Evolutionary conservation across 2,113 vertebrate genomes (phyloP), one percentile per base, ranked within the genome.

Genomic region (Arenaria interpres): DNA sequence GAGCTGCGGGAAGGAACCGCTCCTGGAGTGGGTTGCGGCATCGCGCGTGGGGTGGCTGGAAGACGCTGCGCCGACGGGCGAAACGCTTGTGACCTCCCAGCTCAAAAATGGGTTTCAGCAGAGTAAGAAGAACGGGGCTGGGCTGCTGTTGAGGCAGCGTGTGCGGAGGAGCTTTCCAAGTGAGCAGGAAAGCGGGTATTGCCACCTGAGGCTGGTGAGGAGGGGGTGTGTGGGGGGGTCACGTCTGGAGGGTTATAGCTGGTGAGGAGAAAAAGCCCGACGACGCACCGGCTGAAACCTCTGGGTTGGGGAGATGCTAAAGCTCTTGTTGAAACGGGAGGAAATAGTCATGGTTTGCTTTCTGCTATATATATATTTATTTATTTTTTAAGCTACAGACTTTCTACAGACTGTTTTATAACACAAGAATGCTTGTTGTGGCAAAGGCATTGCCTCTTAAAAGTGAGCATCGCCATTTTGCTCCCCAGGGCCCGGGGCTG

Each of bases 151-250:
- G 28, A 56, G 32, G 43, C 43, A 64, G 30, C 8, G 10, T 51
- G 23, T 30, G 21, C 8, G 7, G 21, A 50, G 22, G 16, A 41
- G 6, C 23, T 13, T 48, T 4, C 7, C 10, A 5, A 56, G 12
- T 7, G 51, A 3, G 3, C 4, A 4, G 53, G 18, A 32, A 20
- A 73, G 41, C 12, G 3, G 1, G 0, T 8, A 3, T 10, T 75
- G 25, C 13, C 14, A 12, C 32, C 16, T 0, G 3, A 5, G 56
- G n/a, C 9, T 66, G 0, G 0, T 7, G 4, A 4, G 37, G 12
- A 82, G 12, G 6, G 5, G 6, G 41, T 6, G 37, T n/a, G 18
- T 16, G 46, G 25, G 6, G 18, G 20, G 12, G 16, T 14, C 0
- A 0, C 18, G 1, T 30, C 39, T n/a, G 28, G 5, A 41, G 25